Conservation (phyloP, 2,888 invertebrate species). For the Plagodis dolabraria region DNA sequence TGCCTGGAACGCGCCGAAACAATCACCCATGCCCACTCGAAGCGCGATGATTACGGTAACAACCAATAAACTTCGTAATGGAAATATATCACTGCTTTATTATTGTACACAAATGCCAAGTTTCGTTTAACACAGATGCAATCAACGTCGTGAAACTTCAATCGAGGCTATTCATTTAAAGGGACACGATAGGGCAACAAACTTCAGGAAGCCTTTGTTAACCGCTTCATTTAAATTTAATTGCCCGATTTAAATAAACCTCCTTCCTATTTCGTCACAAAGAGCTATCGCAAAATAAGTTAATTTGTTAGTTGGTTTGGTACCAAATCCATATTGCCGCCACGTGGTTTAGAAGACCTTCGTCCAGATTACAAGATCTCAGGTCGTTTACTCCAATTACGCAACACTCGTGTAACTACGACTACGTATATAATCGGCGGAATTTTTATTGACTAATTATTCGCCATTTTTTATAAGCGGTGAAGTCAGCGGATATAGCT, state of each 20-base stretch:
- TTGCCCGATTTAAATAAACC: constrained; percentile 32
- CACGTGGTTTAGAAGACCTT: constrained; percentile 73
- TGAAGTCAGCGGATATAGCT: constrained; percentile 84
- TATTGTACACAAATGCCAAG: constrained; percentile 57
- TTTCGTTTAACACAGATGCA: constrained; percentile 43
- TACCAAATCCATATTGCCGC: constrained; percentile 40
- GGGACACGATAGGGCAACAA: constrained; percentile 27
- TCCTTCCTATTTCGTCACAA: constrained; percentile 32
- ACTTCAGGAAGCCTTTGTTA: constrained; percentile 34
- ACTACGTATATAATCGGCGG: constrained; percentile 78
- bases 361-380: constrained; percentile 68
- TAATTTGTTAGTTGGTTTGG: constrained; percentile 38
- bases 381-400: constrained; percentile 84
- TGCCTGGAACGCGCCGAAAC: constrained; percentile 54
- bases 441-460: constrained; percentile 85
- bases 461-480: constrained; percentile 80
- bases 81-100: constrained; percentile 34
- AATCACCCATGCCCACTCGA: constrained; percentile 42
- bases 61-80: constrained; percentile 25
- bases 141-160: constrained; percentile 25
- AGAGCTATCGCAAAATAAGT: constrained; percentile 26
- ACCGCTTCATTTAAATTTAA: constrained; percentile 32
- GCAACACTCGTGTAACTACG: constrained; percentile 81
- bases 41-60: constrained; percentile 45
- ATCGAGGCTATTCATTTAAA: constrained; percentile 16